Evolutionary conservation across 2,113 vertebrate genomes (phyloP).

Genomic region (Hippocampus guttulatus): DNA sequence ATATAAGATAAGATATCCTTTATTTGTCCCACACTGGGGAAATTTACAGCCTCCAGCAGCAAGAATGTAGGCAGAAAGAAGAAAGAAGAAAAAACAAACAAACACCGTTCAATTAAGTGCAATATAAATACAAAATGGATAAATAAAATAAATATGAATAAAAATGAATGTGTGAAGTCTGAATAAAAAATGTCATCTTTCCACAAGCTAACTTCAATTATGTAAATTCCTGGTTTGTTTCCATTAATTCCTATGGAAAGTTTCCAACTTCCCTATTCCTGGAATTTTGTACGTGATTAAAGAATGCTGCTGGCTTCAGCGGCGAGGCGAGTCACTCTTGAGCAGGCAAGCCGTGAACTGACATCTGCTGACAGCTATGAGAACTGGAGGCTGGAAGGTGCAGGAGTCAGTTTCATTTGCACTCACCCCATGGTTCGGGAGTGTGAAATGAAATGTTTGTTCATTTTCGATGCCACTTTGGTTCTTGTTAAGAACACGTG

Average conservation of each 20-base stretch:
- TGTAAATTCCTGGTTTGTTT: background rate
- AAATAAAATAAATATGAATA: too few species aligned
- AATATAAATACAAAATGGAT: too few species aligned
- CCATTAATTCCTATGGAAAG: background rate
- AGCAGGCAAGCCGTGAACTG: constrained; percentile 46
- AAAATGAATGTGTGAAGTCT: too few species aligned
- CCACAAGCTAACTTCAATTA: background rate
- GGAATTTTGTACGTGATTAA: background rate
- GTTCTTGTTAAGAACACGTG: constrained; percentile 54
- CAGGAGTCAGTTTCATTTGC: constrained; percentile 60
- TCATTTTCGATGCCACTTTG: constrained; percentile 60
- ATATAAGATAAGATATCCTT: too few species aligned
- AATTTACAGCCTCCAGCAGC: too few species aligned
- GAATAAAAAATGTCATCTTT: too few species aligned
- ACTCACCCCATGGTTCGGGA: constrained; percentile 48
- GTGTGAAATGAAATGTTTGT: constrained; percentile 58
- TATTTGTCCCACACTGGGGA: too few species aligned
- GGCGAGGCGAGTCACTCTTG: constrained; percentile 2
- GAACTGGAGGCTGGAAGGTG: constrained; percentile 53
- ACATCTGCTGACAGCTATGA: constrained; percentile 59
- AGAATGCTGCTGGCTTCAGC: background rate
- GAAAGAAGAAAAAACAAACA: too few species aligned
- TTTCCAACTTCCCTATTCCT: background rate
- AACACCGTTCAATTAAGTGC: too few species aligned
- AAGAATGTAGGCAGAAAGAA: too few species aligned